Evolutionary conservation across 1,140 invertebrate genomes (phyloP), one percentile per base, ranked within the genome.

Genomic region (Drosophila persimilis): DNA sequence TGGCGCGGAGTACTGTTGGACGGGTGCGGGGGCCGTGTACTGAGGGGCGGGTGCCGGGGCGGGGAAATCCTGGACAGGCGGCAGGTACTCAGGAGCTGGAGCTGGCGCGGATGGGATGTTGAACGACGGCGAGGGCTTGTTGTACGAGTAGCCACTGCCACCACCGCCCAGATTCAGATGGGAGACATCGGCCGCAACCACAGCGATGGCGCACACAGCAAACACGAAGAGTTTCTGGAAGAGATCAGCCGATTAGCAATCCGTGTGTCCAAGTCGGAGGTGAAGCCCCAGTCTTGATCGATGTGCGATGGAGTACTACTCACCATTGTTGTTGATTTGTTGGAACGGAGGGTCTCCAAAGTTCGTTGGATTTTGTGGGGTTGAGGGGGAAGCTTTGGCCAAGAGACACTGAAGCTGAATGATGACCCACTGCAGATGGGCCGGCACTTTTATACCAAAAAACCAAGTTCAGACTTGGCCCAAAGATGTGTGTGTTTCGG

Each of bases 221-320:
- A 90, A 84, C 43, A 90, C 67, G 76, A 90, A 80, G 66, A 90
- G 78, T 90, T 90, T 90, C 86, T 90, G 58, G 41, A 74, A 72
- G 43, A n/a, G 13, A 52, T 31, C 60, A 39, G 51, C 35, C 39
- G 51, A 35, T 39, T 20, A 39, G 41, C 39, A 29, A 57, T 44
- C 31, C 24, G 24, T 26, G 24, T 26, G 24, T 26, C 4, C 55
- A 24, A 50, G 50, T 22, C 20, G 64, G 63, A 84, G 80, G 80
- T 75, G 71, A 24, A 65, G 39, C 58, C 43, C 29, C 31, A 46
- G 62, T 69, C 78, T 69, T 62, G 76, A 67, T 59, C 45, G 62
- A 52, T 62, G 50, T 46, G 2, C 46, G 3, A 26, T 5, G 24
- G 4, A 5, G 5, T 26, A 26, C 17, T 35, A 70, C 77, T 80